Base-by-base conservation (phyloP, 2,888 invertebrate genomes). In the Agrotis exclamationis region DNA sequence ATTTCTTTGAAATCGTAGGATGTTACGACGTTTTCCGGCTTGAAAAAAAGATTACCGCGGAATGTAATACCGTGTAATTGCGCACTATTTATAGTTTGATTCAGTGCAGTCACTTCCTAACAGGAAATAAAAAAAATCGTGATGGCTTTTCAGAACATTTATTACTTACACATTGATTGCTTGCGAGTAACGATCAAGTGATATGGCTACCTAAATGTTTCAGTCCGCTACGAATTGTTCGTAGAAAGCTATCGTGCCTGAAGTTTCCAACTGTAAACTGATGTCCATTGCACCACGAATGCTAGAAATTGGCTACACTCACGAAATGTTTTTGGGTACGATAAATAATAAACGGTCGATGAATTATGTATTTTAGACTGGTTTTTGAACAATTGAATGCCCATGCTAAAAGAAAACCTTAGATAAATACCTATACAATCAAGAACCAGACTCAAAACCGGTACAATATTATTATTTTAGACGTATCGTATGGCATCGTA, bases 371-470 rank as follows among this genome's bases (percentile, higher is more conserved):
- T 68, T 44, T 44, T 66, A 22, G 63, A 68, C 71, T 83, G 66
- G 71, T 83, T 85, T 83, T 72, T 65, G 48, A 80, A 74, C 83
- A 82, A 82, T 78, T 78, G 58, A 74, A 66, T 79, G 79, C 59
- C 59, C 80, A 66, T 73, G 67, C 70, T 78, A 73, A 60, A 22
- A 69, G 84, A 86, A 86, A 88, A 74, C 86, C 85, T 88, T 86
- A 84, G 60, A 78, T 74, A 78, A 78, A 82, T n/a, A n/a, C n/a
- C n/a, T 76, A 81, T 80, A 84, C 62, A 69, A 69, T 54, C 74
- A 59, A 80, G 74, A 83, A 82, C 74, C 63, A 70, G 77, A 67
- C 58, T 79, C 39, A 33, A 81, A 82, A 83, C 84, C 76, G 70
- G 83, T 87, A 76, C 60, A 59, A 53, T 78, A 80, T 70, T 80